Base-by-base conservation (phyloP, 2,113 vertebrate genomes). In the Nerophis lumbriciformis region DNA sequence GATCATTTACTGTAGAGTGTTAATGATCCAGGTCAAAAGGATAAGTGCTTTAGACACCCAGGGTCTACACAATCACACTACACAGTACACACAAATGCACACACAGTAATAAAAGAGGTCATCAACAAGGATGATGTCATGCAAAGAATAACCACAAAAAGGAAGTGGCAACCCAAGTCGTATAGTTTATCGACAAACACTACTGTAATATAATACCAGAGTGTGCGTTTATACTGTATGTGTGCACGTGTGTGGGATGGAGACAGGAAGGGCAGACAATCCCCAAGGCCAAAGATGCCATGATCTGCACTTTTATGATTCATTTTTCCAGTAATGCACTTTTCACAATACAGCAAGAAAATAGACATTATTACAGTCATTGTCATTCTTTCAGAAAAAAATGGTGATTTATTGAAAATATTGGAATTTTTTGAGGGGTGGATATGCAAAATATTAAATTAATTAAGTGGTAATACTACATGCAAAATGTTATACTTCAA, bases 71-170 rank as follows among this genome's bases (percentile, higher is more conserved):
- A 28, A 28, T 28, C 28, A 28, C 28, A 28, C 28, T 28, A 28
- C 28, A 28, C 14, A 58, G 67, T 39, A 67, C n/a, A 64, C 48
- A 58, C 47, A 16, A 55, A 48, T 0, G 7, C 21, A 44, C 52
- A 58, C 58, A 62, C 13, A 60, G 47, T 53, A 6, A 63, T 13
- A 67, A n/a, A 72, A 44, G 16, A 42, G 57, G 57, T 13, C 57
- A 61, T 78, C 76, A 81, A 77, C 66, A 61, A 13, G 61, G 53
- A 80, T 80, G 75, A 84, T 66, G 73, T 73, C 61, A 82, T 56
- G 64, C 39, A 56, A 67, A 12, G 68, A 66, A 77, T 73, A 63
- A 1, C 68, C 62, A 71, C 42, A 48, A 59, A 71, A 62, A 68
- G 56, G 69, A 78, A 79, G 71, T 73, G 52, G 16, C 66, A 73